Evolutionary conservation across 2,888 invertebrate species (phyloP), one percentile per base, ranked within the genome.

Genomic region (Sinodicranocentrus sp.): DNA sequence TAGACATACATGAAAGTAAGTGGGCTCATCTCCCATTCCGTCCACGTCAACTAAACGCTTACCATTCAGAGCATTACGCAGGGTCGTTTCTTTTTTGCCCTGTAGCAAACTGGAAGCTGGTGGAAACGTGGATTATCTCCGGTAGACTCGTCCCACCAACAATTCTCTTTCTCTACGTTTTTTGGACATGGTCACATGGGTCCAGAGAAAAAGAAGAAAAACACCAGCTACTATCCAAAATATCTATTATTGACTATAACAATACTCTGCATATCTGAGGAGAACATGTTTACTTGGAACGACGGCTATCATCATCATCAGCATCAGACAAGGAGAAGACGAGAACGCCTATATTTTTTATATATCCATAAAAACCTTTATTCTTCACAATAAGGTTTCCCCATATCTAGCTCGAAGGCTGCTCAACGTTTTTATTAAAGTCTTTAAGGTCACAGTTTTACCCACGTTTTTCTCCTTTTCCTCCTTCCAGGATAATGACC

Each of bases 21-120:
- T 65, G 33, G 25, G 33, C 65, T 65, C 75, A 75, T 75, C 75
- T 75, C 33, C 75, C 52, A 75, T 75, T 75, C 75, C 63, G 52
- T 63, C 59, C 75, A 75, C 75, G 75, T 75, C 63, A 75, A 75
- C 75, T 75, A 63, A n/a, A 61, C 75, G 52, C 63, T 75, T 63
- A 44, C 75, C 44, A 63, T 75, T 63, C 75, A 75, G 48, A 75
- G 75, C 61, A 75, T 75, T 75, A 75, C 28, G 63, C 28, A 61
- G 63, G 75, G 75, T 75, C 75, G 75, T 75, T 75, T 59, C 48
- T 39, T 75, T 75, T 75, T 75, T 75, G 75, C 75, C 75, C 75
- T 28, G 63, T 73, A 75, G 75, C 75, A 75, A 75, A 44, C 63
- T 61, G 61, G 75, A 52, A 63, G 75, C 75, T 75, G 61, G 57